Conservation (phyloP, 1,140 invertebrate species). For the Anastrepha obliqua region DNA sequence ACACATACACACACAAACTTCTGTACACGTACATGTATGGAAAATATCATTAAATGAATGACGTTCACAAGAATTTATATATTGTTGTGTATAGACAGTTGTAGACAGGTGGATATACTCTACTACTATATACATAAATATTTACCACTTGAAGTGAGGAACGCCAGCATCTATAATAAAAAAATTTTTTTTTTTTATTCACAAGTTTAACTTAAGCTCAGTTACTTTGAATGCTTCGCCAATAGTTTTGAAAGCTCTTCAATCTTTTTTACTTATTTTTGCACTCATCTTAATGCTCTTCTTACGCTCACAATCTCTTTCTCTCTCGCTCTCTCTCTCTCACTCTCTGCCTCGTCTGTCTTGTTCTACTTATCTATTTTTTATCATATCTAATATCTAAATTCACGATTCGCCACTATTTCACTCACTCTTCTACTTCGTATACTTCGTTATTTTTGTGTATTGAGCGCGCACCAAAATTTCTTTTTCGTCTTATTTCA, state of each 20-base stretch:
- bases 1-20: too few relatives aligned
- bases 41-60: too few relatives aligned
- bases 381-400: neutral
- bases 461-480: slow-evolving; percentile 45
- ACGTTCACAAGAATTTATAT: neutral
- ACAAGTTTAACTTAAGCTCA: too few relatives aligned
- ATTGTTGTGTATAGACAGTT: neutral
- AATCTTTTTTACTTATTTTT: neutral
- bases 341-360: slow-evolving; percentile 55
- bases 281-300: neutral
- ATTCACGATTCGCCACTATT: slow-evolving; percentile 20
- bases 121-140: neutral
- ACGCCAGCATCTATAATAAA: too few relatives aligned
- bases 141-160: too few relatives aligned
- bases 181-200: too few relatives aligned
- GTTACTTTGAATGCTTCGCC: too few relatives aligned
- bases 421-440: slow-evolving; percentile 16
- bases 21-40: too few relatives aligned
- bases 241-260: slow-evolving; percentile 2
- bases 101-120: neutral
- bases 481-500: slow-evolving; percentile 58
- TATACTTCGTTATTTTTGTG: neutral
- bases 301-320: slow-evolving; percentile 53
- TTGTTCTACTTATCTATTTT: neutral
- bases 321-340: slow-evolving; percentile 57